A percentile compares a stretch with the other conserved stretches of the same genome.
phyloP scores from a whole-genome alignment of 2,888 invertebrate genomes.

The Drosophila mettleri region DNA sequence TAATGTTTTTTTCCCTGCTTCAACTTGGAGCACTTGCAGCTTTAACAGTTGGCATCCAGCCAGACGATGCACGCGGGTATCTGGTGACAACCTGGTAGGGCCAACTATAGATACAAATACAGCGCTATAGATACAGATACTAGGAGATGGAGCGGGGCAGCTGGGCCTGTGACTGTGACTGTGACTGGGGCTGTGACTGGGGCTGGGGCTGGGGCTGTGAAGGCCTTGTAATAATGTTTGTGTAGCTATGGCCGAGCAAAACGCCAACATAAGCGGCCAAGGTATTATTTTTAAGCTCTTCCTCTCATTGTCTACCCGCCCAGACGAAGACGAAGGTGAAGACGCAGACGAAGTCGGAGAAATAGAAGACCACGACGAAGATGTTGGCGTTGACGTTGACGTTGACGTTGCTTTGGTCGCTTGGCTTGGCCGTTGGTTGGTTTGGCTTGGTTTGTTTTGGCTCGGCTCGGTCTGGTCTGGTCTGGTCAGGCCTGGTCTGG shows the following conservation, averaged over 20 bases:
- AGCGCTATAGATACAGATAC: conserved; percentile 31
- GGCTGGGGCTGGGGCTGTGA: background rate
- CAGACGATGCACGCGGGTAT: conserved; percentile 59
- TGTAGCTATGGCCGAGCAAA: conserved; percentile 60
- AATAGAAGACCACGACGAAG: conserved; percentile 19
- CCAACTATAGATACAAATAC: conserved; percentile 37
- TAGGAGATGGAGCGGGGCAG: background rate
- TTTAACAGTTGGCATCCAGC: conserved; percentile 58
- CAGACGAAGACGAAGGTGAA: conserved; percentile 39
- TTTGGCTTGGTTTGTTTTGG: background rate
- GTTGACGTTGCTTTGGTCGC: conserved; percentile 6
- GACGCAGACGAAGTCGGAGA: conserved; percentile 17
- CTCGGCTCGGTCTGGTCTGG: conserved; percentile 3
- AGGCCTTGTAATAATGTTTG: conserved; percentile 33
- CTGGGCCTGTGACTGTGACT: conserved; percentile 26
- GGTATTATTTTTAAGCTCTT: conserved; percentile 80
- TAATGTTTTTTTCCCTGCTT: background rate
- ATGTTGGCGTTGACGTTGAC: conserved; percentile 14
- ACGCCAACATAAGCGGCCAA: conserved; percentile 76
- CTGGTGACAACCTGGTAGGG: conserved; percentile 58
- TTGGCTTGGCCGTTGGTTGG: conserved; percentile 11
- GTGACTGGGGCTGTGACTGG: conserved; percentile 8
- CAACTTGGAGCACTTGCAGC: conserved; percentile 65
- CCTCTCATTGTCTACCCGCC: conserved; percentile 73
- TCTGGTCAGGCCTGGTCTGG: background rate